A percentile compares a stretch with the other conserved stretches of the same genome.
phyloP scores from a whole-genome alignment of 2,888 invertebrate genomes.

The Pherbina coryleti region DNA sequence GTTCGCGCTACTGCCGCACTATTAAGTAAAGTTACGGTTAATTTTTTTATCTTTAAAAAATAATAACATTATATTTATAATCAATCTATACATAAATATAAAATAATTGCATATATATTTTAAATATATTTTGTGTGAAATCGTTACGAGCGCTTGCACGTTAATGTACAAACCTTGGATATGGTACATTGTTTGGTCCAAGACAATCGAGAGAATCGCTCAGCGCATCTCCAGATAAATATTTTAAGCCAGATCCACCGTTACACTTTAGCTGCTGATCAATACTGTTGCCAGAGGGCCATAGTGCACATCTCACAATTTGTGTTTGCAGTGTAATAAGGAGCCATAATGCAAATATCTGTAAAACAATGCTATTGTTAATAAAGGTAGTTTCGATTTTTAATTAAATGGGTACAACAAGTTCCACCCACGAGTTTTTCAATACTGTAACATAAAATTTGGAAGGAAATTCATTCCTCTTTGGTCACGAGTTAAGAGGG shows the following conservation, averaged over 20 bases:
- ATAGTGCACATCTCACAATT: slow-evolving; percentile 62
- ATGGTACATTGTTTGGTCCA: slow-evolving; percentile 86
- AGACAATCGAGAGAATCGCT: slow-evolving; percentile 82
- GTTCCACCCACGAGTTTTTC: too few relatives aligned
- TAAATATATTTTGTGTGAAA: background rate
- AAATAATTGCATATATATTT: background rate
- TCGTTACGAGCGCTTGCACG: too few relatives aligned
- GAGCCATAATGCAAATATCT: slow-evolving; percentile 60
- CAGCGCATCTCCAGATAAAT: slow-evolving; percentile 89
- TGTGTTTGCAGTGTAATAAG: slow-evolving; percentile 54
- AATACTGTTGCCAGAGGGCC: slow-evolving; percentile 61
- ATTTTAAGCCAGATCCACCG: slow-evolving; percentile 79
- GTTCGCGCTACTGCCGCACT: slow-evolving; percentile 84
- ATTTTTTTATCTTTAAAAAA: slow-evolving; percentile 6
- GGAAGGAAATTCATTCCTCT: too few relatives aligned
- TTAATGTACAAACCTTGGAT: slow-evolving; percentile 77
- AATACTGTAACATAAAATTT: too few relatives aligned
- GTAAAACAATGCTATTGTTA: background rate
- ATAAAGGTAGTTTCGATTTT: too few relatives aligned
- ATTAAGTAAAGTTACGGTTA: background rate
- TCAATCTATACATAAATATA: background rate
- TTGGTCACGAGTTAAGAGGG: too few relatives aligned
- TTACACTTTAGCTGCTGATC: slow-evolving; percentile 68
- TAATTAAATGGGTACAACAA: too few relatives aligned
- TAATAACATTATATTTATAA: background rate